Conservation (phyloP, 2,888 invertebrate species). For the Hypercompe scribonia region DNA sequence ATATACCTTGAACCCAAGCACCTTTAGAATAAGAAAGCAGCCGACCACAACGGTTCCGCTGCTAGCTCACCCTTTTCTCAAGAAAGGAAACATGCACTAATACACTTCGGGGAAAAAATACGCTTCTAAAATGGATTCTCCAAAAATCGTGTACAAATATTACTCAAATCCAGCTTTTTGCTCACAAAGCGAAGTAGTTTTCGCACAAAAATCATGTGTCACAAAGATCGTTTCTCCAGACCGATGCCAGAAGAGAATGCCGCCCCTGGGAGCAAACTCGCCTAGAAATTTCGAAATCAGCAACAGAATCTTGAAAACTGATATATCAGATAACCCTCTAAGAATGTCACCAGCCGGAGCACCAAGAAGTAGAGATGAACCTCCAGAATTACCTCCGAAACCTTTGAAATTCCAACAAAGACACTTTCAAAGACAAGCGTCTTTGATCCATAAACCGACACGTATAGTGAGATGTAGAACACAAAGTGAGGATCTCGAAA, state of each 20-base stretch:
- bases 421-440: slow-evolving; percentile 76
- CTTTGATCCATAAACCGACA: slow-evolving; percentile 84
- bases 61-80: slow-evolving; percentile 61
- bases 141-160: slow-evolving; percentile 87
- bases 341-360: slow-evolving; percentile 71
- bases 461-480: slow-evolving; percentile 70
- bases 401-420: slow-evolving; percentile 74
- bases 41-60: slow-evolving; percentile 61
- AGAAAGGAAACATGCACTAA: slow-evolving; percentile 64
- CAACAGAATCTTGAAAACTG: slow-evolving; percentile 80
- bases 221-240: slow-evolving; percentile 70
- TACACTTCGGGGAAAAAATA: slow-evolving; percentile 60
- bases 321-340: slow-evolving; percentile 81
- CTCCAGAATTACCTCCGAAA: slow-evolving; percentile 80
- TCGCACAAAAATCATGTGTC: slow-evolving; percentile 75
- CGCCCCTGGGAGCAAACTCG: slow-evolving; percentile 80
- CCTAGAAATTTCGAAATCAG: slow-evolving; percentile 74
- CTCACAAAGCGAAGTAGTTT: slow-evolving; percentile 90
- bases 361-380: slow-evolving; percentile 67
- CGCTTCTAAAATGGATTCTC: slow-evolving; percentile 80
- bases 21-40: slow-evolving; percentile 25
- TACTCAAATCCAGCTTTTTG: slow-evolving; percentile 94
- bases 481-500: slow-evolving; percentile 80
- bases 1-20: background rate
- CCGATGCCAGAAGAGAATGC: slow-evolving; percentile 71